Evolutionary conservation across 2,888 invertebrate species (phyloP), one percentile per base, ranked within the genome.

Genomic region (Trileptium ribeirensis): DNA sequence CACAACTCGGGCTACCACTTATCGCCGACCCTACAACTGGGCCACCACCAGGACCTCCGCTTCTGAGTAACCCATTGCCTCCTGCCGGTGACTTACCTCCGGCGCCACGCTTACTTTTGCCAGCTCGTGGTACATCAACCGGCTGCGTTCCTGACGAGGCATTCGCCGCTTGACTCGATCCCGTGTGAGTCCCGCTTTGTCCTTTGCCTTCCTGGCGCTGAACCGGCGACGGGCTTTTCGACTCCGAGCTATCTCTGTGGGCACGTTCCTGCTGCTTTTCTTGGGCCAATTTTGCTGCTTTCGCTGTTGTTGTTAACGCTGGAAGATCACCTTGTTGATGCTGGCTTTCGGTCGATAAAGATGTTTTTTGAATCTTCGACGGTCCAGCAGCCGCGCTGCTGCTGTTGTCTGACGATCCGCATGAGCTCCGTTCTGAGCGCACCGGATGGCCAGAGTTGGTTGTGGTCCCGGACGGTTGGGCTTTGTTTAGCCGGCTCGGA

Each of bases 401-500:
- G 8, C 8, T 24, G 51, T 51, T 51, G 8, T 8, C 24, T 24
- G 51, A 24, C 24, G 51, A 24, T 51, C 8, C 8, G 8, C 8
- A 8, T 51, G 51, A 15, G 24, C 51, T 51, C n/a, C n/a, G n/a
- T n/a, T n/a, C n/a, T 51, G 51, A 15, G 51, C 51, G 8, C 8
- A 51, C 51, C 8, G 51, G 24, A 15, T 24, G 8, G 24, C 51
- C 51, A 24, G 8, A 15, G 51, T 51, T 51, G 51, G 51, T 15
- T 8, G 51, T 51, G 51, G 8, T 51, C 8, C 51, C 24, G 24
- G 51, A 15, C 24, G 8, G 8, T n/a, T n/a, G n/a, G n/a, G n/a
- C n/a, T n/a, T n/a, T n/a, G n/a, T n/a, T n/a, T n/a, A n/a, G n/a
- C 8, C 51, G 51, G 8, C 8, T 90, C 33, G 95, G 95, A 89